A percentile compares a stretch with the other conserved stretches of the same genome.
phyloP scores from a whole-genome alignment of 1,140 invertebrate species.

The Laodelphax striatellus region DNA sequence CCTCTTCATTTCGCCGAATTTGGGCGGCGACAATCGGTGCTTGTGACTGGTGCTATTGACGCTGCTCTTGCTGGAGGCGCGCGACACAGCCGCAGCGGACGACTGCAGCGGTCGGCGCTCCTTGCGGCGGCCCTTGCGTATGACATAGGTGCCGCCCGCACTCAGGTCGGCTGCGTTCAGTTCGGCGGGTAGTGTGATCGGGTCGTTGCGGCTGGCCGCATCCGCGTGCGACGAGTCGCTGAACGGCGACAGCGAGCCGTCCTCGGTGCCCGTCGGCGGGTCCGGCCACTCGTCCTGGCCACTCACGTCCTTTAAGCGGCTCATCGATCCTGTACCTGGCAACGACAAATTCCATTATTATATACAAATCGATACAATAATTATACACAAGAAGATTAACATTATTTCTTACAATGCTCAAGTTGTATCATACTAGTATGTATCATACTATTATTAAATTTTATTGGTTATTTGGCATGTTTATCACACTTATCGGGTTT shows the following conservation, averaged over 20 bases:
- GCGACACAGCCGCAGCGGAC: not conserved
- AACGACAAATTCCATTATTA: no score
- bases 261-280: conserved; percentile 48
- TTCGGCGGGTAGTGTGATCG: conserved; percentile 36
- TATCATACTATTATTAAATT: no score
- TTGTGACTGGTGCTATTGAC: conserved; percentile 20
- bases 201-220: conserved; percentile 18
- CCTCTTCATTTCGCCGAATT: conserved; percentile 24
- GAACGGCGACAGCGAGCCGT: conserved; percentile 50
- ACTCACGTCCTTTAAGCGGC: conserved; percentile 39
- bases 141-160: conserved; percentile 58
- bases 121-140: conserved; percentile 47
- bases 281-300: conserved; percentile 50
- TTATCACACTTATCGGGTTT: no score
- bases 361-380: no score
- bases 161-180: conserved; percentile 40
- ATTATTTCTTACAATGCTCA: no score
- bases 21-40: conserved; percentile 39
- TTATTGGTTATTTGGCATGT: no score
- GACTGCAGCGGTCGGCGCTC: conserved; percentile 36
- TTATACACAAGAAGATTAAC: no score
- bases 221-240: conserved; percentile 40
- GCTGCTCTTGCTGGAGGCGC: no score
- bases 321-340: conserved; percentile 24
- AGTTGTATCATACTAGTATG: no score